Percentiles rank a stretch among this genome's conserved stretches.
Evolutionary conservation across 2,797 vertebrate genomes (phyloP).

Genomic region (Columba guinea): DNA sequence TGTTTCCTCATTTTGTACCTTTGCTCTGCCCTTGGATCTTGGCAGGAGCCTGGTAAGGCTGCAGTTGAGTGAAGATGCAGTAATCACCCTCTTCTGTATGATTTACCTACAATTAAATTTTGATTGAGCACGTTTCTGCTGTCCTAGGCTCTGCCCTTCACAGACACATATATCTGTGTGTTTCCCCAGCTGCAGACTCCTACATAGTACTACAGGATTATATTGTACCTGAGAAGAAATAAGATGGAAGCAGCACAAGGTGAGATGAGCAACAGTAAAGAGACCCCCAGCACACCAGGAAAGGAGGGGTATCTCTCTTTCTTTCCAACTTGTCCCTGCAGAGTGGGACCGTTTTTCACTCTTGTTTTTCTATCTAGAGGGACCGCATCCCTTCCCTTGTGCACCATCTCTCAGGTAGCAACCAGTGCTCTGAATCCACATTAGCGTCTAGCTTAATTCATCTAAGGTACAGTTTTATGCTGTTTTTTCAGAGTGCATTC

Average conservation of each 20-base stretch:
- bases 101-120: not conserved
- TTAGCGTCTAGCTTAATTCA: not conserved
- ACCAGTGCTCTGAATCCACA: not conserved
- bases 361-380: accelerated
- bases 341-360: accelerated
- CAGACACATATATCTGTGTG: accelerated
- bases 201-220: accelerated
- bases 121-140: accelerated
- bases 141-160: not conserved
- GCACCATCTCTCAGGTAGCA: not conserved
- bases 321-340: not conserved
- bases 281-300: not conserved
- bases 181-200: not conserved
- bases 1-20: not conserved
- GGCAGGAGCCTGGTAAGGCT: not conserved
- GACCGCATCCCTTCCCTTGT: not conserved
- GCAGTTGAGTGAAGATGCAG: not conserved
- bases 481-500: not conserved
- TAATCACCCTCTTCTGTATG: not conserved
- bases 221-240: not conserved
- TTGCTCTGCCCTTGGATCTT: slow-evolving; percentile 9
- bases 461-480: not conserved
- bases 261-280: not conserved
- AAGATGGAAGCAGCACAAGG: not conserved
- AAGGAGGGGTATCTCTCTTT: too few species aligned